Percentiles rank a stretch among this genome's conserved stretches.
These are phyloP conservation scores for Sphenodon punctatus DNA, from an alignment of 2,797 vertebrate species.

Conservation along the genomic window DNA sequence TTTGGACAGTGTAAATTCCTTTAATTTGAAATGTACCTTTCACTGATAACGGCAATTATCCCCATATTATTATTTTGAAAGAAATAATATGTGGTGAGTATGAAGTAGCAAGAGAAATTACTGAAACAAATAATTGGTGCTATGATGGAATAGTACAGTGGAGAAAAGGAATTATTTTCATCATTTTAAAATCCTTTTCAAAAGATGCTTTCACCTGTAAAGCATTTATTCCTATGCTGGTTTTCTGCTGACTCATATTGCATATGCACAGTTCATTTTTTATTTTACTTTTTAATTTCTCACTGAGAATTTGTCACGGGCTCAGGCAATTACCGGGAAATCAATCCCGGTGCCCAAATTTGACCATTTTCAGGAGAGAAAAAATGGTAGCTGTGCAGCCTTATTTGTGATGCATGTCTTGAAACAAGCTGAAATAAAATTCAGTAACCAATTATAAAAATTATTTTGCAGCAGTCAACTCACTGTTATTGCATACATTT, in stretches of 20 bases:
- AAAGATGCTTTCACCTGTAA: background rate
- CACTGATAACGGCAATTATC: constrained; percentile 21
- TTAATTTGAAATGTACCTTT: constrained; percentile 40
- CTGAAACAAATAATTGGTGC: background rate
- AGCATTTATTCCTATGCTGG: background rate
- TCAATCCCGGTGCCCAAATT: too few relatives aligned
- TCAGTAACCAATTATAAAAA: too few relatives aligned
- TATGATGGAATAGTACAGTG: background rate
- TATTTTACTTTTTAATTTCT: too few relatives aligned
- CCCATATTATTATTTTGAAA: background rate
- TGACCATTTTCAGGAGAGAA: too few relatives aligned
- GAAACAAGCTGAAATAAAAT: too few relatives aligned
- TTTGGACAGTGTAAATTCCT: background rate
- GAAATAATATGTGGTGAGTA: constrained; percentile 21
- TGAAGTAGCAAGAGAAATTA: constrained; percentile 27
- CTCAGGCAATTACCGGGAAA: too few relatives aligned
- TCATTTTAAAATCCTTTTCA: background rate
- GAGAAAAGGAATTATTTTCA: background rate
- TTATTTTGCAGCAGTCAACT: too few relatives aligned
- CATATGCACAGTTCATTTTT: too few relatives aligned
- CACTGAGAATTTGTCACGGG: too few relatives aligned
- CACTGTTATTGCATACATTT: too few relatives aligned
- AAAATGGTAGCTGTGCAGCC: too few relatives aligned
- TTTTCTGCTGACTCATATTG: background rate
- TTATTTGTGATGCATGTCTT: too few relatives aligned